Percentiles rank a stretch among this genome's conserved stretches.
Conservation (phyloP, 1,140 invertebrate genomes). For the honey bee (Apis mellifera) region DNA sequence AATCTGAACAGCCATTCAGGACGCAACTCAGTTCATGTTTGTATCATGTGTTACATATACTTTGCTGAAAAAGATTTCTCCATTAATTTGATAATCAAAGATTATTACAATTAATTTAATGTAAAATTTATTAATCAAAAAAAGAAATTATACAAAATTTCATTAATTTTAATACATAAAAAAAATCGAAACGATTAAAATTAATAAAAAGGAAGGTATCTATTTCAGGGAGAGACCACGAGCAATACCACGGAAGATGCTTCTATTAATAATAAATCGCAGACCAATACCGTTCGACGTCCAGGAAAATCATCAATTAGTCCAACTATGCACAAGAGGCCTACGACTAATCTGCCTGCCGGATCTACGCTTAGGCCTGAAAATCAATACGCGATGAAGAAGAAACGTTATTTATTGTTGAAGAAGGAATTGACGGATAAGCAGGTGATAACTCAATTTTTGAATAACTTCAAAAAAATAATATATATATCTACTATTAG, state of each 20-base stretch:
- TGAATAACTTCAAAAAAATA: too few relatives aligned
- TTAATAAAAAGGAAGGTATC: too few relatives aligned
- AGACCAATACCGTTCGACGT: constrained; percentile 40
- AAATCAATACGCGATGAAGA: constrained; percentile 66
- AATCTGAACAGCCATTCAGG: constrained; percentile 27
- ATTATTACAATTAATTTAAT: not conserved
- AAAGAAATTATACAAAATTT: too few relatives aligned
- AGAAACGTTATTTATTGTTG: constrained; percentile 59
- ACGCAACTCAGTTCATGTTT: constrained; percentile 32
- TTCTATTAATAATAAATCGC: constrained; percentile 20
- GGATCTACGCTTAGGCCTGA: constrained; percentile 62
- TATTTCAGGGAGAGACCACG: constrained; percentile 40
- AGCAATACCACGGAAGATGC: constrained; percentile 36
- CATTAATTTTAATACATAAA: too few relatives aligned
- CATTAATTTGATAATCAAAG: not conserved
- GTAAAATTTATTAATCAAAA: too few relatives aligned
- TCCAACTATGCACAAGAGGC: constrained; percentile 16
- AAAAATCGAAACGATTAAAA: too few relatives aligned
- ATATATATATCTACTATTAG: too few relatives aligned
- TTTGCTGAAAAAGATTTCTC: not conserved
- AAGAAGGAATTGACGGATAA: constrained; percentile 68
- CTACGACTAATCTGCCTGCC: not conserved
- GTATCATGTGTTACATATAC: not conserved
- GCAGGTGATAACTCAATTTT: constrained; percentile 55
- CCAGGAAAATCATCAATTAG: constrained; percentile 20